These are phyloP conservation scores for Pica pica DNA, from an alignment of 2,113 vertebrate species.

Conservation along the genomic window DNA sequence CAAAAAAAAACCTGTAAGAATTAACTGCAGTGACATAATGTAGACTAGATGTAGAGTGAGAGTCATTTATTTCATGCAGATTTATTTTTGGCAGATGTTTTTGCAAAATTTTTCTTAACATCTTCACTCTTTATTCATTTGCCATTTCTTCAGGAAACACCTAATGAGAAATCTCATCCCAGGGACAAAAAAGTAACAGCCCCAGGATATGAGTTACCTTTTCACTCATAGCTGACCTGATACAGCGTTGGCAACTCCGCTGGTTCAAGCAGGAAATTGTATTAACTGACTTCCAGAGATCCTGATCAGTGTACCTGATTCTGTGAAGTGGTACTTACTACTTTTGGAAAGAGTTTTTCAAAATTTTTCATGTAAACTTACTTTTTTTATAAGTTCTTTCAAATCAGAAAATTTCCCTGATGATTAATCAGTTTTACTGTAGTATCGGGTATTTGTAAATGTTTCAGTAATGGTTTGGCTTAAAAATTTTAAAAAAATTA, in stretches of 20 bases:
- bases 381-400: neutral
- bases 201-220: neutral
- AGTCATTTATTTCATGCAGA: neutral
- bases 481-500: neutral
- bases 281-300: neutral
- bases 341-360: neutral
- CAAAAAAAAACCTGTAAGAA: neutral
- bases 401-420: neutral
- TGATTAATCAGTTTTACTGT: neutral
- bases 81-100: neutral
- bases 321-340: neutral
- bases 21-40: neutral
- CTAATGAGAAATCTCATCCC: neutral
- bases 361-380: neutral
- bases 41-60: neutral
- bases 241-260: neutral
- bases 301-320: neutral
- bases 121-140: neutral
- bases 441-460: neutral
- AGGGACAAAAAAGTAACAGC: neutral
- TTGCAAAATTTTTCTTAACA: neutral
- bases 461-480: neutral
- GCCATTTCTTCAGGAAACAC: neutral
- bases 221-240: neutral
- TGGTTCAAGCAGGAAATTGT: neutral